Percentiles rank a stretch among this genome's conserved stretches.
Evolutionary conservation across 2,113 vertebrate species (phyloP).

Genomic region (Romanogobio albipinnatus): DNA sequence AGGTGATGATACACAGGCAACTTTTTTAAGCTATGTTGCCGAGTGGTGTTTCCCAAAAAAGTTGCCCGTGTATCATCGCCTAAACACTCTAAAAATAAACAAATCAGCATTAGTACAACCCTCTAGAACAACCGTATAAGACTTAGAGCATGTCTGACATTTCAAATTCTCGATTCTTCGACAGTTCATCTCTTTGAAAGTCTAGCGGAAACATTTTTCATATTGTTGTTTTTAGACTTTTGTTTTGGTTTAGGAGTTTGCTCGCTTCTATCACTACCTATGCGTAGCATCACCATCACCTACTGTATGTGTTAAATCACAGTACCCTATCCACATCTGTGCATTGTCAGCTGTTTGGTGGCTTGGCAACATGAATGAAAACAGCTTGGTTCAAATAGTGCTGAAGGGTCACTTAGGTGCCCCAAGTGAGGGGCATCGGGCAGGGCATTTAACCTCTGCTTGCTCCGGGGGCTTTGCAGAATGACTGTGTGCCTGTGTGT

Average conservation of each 20-base stretch:
- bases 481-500: background rate
- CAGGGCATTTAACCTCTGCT: background rate
- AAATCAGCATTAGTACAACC: background rate
- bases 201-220: too few species aligned
- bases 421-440: background rate
- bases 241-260: background rate
- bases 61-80: too few species aligned
- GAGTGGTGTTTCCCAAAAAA: too few species aligned
- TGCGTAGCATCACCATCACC: background rate
- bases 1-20: too few species aligned
- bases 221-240: background rate
- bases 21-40: too few species aligned
- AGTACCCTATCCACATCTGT: background rate
- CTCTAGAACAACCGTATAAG: background rate
- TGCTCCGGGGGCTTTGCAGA: background rate
- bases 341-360: background rate
- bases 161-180: too few species aligned
- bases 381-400: background rate
- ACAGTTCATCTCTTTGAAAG: too few species aligned
- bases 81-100: slow-evolving; percentile 30
- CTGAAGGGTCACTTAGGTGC: background rate
- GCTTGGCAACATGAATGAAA: background rate
- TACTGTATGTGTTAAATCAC: background rate
- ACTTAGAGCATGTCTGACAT: background rate
- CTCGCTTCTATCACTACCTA: background rate